Conservation (phyloP, 2,113 vertebrate species). For the Clarias gariepinus region DNA sequence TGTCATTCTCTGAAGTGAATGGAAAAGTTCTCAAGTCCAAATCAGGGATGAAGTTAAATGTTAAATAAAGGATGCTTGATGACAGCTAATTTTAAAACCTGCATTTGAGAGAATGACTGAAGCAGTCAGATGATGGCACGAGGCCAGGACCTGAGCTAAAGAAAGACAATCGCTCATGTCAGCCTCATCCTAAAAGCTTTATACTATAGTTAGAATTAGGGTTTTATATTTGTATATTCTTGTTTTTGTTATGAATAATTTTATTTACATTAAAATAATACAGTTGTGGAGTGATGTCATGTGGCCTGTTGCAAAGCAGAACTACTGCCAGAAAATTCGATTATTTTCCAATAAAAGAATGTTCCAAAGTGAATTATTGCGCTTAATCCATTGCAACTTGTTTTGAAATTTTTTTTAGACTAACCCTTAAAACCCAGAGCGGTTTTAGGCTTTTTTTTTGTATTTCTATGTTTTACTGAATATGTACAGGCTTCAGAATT, state of each 20-base stretch:
- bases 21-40: neutral
- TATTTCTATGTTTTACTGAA: too few relatives aligned
- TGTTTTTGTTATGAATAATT: neutral
- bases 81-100: constrained; percentile 46
- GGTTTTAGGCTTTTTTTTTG: too few relatives aligned
- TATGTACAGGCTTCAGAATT: too few relatives aligned
- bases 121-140: constrained; percentile 8
- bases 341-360: neutral
- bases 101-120: constrained; percentile 3
- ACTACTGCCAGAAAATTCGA: neutral
- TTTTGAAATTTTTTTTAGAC: neutral
- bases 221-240: neutral
- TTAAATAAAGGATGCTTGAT: constrained; percentile 16
- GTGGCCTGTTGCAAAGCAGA: neutral
- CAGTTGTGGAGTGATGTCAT: neutral
- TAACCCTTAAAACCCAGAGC: too few relatives aligned
- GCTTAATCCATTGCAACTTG: neutral
- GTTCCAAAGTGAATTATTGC: neutral
- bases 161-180: neutral
- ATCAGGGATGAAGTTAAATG: neutral
- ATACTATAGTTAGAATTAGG: too few relatives aligned
- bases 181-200: neutral
- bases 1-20: neutral
- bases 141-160: constrained; percentile 15
- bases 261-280: neutral